Base-by-base conservation (phyloP, 2,888 invertebrate species). In the Hirudinaria manillensis region DNA sequence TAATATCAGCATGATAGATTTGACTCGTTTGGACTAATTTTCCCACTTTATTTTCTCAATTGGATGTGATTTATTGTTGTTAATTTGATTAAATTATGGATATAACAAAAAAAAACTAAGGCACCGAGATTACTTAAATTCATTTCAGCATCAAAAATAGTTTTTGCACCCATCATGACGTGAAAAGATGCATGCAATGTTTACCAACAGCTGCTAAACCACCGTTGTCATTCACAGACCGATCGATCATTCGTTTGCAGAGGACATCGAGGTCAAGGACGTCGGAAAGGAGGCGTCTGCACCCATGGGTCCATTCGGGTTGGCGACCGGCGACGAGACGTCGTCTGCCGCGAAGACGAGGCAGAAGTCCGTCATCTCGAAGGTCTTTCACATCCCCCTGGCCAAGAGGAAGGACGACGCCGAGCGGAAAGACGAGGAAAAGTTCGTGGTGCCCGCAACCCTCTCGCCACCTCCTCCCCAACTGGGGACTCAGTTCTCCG, bases 341-440 rank as follows among this genome's bases (percentile, higher is more conserved):
- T 24, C 61, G 21, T 3, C 21, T 29, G 68, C 32, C 21, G 16
- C 34, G 36, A 68, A 68, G 36, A 32, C 21, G 29, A 68, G 68
- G 19, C 68, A 68, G 68, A 68, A 68, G 68, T 68, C 68, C 4
- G 36, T 68, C 34, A 68, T 68, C 68, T 32, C 68, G 34, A 68
- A 68, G 27, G 68, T 68, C n/a, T 68, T 68, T 36, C 68, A 68
- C 68, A 61, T 61, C 19, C 61, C 61, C 24, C 13, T 61, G 61
- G 24, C 24, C 1, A 68, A 68, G 68, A 68, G 32, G 68, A 68
- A 68, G 21, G 68, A 68, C 6, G 68, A 68, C n/a, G n/a, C 21
- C 1, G 36, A 68, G n/a, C 13, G 13, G 61, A 68, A 68, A 21
- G n/a, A 29, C 13, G 32, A 29, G n/a, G 68, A 68, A 34, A 32